Percentiles rank a stretch among this genome's conserved stretches.
Conservation (phyloP, 1,140 invertebrate genomes). For the Hylyphantes graminicola region DNA sequence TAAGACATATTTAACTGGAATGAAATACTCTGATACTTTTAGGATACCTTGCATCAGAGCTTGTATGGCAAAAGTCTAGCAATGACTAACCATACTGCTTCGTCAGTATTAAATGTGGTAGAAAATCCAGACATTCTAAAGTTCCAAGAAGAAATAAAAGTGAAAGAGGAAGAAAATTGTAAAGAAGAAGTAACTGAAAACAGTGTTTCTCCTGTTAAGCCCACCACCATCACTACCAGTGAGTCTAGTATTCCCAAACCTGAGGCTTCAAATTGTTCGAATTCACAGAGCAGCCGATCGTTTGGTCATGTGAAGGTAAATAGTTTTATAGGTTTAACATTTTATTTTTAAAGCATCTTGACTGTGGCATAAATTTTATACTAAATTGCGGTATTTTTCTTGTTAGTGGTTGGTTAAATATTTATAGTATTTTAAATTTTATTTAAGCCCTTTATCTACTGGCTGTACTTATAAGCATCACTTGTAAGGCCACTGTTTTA, state of each 20-base stretch:
- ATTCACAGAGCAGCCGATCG: slow-evolving; percentile 49
- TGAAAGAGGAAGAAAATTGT: slow-evolving; percentile 37
- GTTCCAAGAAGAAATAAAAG: slow-evolving; percentile 63
- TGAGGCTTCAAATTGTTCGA: slow-evolving; percentile 21
- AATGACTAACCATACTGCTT: slow-evolving; percentile 64
- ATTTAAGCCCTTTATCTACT: too few relatives aligned
- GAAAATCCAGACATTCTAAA: slow-evolving; percentile 85
- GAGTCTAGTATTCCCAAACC: slow-evolving; percentile 24
- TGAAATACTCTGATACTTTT: not conserved
- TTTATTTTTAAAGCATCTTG: not conserved
- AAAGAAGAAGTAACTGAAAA: slow-evolving; percentile 23
- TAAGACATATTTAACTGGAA: too few relatives aligned
- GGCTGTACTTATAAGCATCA: too few relatives aligned
- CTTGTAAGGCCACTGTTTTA: too few relatives aligned
- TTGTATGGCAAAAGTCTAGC: slow-evolving; percentile 85
- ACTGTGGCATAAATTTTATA: not conserved
- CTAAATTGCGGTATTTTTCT: too few relatives aligned
- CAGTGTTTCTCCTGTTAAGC: slow-evolving; percentile 7
- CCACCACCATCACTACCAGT: not conserved
- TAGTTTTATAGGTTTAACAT: slow-evolving; percentile 8
- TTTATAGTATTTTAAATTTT: too few relatives aligned
- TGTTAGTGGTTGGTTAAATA: too few relatives aligned
- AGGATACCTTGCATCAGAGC: slow-evolving; percentile 81
- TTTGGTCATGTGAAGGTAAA: slow-evolving; percentile 52
- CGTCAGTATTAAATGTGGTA: slow-evolving; percentile 75